phyloP scores from a whole-genome alignment of 2,888 invertebrate species.

The Volucella zonaria region DNA sequence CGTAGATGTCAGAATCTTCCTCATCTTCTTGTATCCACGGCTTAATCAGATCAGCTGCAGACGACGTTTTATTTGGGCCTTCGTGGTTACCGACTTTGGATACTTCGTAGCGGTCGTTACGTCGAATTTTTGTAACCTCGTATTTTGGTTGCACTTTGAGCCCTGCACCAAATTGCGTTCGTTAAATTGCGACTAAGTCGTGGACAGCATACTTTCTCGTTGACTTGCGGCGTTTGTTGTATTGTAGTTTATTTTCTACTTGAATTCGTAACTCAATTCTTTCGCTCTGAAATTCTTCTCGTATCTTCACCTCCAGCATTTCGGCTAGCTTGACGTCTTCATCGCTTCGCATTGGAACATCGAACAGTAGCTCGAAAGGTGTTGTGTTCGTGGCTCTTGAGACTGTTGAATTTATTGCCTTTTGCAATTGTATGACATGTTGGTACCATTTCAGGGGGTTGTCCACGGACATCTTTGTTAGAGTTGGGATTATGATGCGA shows the following conservation, averaged over 20 bases:
- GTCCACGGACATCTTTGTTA: conserved; percentile 41
- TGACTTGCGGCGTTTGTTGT: conserved; percentile 30
- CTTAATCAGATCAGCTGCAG: conserved; percentile 43
- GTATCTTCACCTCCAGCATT: conserved; percentile 21
- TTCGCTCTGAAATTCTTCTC: conserved; percentile 33
- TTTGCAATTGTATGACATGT: conserved; percentile 1
- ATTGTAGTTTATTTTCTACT: conserved; percentile 22
- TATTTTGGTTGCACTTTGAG: conserved; percentile 44
- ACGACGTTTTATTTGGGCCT: conserved; percentile 42
- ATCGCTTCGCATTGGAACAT: too few relatives aligned
- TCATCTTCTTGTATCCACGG: conserved; percentile 28
- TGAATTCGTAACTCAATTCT: conserved; percentile 40
- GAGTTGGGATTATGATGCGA: conserved; percentile 71
- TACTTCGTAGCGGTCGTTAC: too few relatives aligned
- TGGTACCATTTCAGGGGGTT: conserved; percentile 31
- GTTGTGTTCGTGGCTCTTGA: too few relatives aligned
- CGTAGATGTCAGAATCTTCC: conserved; percentile 26
- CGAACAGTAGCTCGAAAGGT: too few relatives aligned
- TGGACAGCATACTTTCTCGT: conserved; percentile 12
- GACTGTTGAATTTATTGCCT: too few relatives aligned
- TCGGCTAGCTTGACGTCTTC: conserved; percentile 58
- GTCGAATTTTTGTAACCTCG: conserved; percentile 27
- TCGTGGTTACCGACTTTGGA: conserved; percentile 36
- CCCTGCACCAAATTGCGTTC: conserved; percentile 29
- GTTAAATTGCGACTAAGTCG: conserved; percentile 17